These are phyloP conservation scores for Sinocyclocheilus anshuiensis DNA, from an alignment of 2,113 vertebrate species.

Conservation along the genomic window DNA sequence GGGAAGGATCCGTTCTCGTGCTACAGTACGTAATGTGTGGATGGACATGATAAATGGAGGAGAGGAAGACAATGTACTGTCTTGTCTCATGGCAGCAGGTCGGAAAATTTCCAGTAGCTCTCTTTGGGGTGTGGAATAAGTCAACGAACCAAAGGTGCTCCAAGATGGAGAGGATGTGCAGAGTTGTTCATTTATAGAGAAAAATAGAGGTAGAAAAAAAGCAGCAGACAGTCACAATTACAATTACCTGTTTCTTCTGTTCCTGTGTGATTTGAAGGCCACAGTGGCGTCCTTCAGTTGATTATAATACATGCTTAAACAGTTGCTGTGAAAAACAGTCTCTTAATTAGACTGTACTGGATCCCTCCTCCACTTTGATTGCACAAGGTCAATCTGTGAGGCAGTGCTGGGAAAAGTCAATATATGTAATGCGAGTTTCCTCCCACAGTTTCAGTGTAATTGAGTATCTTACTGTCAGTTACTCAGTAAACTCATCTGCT, in stretches of 20 bases:
- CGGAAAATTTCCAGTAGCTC: neutral
- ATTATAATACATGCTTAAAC: neutral
- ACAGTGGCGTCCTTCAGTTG: neutral
- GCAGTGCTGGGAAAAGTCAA: constrained; percentile 74
- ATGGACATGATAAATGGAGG: neutral
- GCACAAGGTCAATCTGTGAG: constrained; percentile 57
- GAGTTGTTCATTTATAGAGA: neutral
- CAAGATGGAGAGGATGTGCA: neutral
- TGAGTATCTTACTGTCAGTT: neutral
- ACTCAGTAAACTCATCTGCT: constrained; percentile 1
- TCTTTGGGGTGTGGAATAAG: neutral
- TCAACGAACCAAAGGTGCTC: neutral
- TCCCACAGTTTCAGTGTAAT: constrained; percentile 18
- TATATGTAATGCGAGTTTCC: constrained; percentile 38
- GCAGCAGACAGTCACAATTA: neutral
- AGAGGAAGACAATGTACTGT: neutral
- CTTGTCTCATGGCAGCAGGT: neutral
- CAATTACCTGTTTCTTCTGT: neutral
- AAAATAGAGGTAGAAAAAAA: neutral
- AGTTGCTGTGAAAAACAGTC: constrained; percentile 3
- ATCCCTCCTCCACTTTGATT: constrained; percentile 11
- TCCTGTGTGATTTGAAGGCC: neutral
- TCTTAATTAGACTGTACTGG: neutral
- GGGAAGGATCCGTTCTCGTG: neutral
- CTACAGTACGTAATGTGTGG: neutral